Evolutionary conservation across 2,113 vertebrate species (phyloP).

Genomic region (Gymnarchus niloticus): DNA sequence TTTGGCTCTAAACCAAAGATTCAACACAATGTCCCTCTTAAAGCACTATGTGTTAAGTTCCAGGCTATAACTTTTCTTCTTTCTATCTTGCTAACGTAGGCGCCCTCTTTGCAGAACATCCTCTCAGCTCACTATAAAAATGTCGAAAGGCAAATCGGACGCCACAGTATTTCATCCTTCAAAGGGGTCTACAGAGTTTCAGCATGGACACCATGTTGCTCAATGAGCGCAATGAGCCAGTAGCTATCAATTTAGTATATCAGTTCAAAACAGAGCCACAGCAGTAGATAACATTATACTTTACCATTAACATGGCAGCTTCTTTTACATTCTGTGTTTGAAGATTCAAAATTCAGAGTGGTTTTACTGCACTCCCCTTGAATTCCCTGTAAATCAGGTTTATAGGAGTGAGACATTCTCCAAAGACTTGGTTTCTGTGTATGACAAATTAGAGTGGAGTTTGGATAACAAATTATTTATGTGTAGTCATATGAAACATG

Average conservation of each 20-base stretch:
- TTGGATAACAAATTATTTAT: neutral
- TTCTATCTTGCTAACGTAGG: neutral
- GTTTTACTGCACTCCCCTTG: neutral
- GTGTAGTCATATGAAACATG: neutral
- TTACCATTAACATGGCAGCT: neutral
- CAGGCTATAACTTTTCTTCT: neutral
- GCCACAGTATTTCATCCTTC: neutral
- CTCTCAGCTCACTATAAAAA: no score
- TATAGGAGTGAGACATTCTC: neutral
- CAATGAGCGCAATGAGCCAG: neutral
- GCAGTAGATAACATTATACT: neutral
- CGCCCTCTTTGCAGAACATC: no score
- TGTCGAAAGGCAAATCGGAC: no score
- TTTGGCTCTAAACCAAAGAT: neutral
- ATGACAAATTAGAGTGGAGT: neutral
- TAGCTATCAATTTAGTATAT: neutral
- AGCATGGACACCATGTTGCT: neutral
- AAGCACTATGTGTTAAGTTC: neutral
- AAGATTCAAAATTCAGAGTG: neutral
- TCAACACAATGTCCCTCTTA: neutral
- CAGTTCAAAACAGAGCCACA: neutral
- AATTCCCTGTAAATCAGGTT: neutral
- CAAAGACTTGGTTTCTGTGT: neutral
- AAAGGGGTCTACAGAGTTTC: neutral
- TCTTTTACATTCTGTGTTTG: neutral